phyloP scores from a whole-genome alignment of 2,113 vertebrate genomes.

The Drymodes brunneopygia region DNA sequence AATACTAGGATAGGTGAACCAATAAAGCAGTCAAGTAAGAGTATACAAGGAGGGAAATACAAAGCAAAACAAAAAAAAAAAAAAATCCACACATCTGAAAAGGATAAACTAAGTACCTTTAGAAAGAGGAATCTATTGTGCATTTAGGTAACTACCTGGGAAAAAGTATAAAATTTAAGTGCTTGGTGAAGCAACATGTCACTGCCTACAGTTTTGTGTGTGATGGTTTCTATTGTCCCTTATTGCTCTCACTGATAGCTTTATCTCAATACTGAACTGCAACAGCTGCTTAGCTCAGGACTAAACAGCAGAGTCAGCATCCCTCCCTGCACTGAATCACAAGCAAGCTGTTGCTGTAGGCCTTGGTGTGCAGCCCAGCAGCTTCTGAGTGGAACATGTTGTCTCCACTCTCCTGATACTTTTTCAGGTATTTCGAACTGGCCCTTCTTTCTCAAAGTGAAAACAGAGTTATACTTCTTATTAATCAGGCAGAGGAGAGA shows the following conservation, averaged over 20 bases:
- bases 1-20: background rate
- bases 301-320: background rate
- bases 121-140: background rate
- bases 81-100: background rate
- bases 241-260: background rate
- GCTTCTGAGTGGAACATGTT: background rate
- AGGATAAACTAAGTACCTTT: background rate
- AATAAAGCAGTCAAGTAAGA: background rate
- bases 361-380: background rate
- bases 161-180: background rate
- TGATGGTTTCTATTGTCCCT: background rate
- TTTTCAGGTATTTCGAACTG: background rate
- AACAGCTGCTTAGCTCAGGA: background rate
- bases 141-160: background rate
- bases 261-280: background rate
- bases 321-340: background rate
- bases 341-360: background rate
- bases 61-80: background rate
- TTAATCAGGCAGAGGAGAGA: background rate
- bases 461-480: background rate
- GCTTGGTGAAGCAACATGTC: background rate
- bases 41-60: rapidly evolving
- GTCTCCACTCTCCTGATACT: background rate
- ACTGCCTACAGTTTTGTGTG: background rate
- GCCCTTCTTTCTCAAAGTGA: background rate